These are phyloP conservation scores for Hyalella azteca DNA, from an alignment of 2,888 invertebrate genomes.

Conservation along the genomic window DNA sequence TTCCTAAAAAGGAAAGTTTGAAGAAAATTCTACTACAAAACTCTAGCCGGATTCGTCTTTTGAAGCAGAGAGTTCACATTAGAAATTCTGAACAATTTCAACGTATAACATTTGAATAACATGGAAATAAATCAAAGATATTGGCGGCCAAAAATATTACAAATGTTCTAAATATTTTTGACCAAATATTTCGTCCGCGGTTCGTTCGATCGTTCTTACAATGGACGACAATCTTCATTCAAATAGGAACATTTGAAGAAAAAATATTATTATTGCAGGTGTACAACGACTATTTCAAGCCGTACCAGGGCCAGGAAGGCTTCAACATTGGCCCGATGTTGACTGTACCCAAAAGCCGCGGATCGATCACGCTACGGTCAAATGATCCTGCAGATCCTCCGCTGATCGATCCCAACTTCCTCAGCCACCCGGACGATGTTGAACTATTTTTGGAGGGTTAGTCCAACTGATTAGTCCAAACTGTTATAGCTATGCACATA, in stretches of 20 bases:
- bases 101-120: no score
- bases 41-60: no score
- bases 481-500: no score
- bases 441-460: constrained; percentile 77
- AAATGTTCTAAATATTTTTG: background rate
- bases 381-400: constrained; percentile 82
- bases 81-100: no score
- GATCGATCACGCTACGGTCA: constrained; percentile 76
- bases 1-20: no score
- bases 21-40: no score
- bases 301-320: constrained; percentile 76
- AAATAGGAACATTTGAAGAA: no score
- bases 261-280: constrained; percentile 39
- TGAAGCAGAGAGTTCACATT: no score
- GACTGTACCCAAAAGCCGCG: constrained; percentile 84
- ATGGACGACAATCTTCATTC: background rate
- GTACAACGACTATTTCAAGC: constrained; percentile 68
- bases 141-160: background rate
- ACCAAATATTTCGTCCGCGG: no score
- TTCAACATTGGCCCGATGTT: constrained; percentile 87
- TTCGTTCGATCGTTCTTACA: no score
- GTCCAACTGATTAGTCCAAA: no score
- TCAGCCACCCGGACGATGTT: constrained; percentile 83
- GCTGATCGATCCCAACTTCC: constrained; percentile 86
- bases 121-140: background rate